These are phyloP conservation scores for Subacronicta megacephala DNA, from an alignment of 2,888 invertebrate genomes.

Conservation along the genomic window DNA sequence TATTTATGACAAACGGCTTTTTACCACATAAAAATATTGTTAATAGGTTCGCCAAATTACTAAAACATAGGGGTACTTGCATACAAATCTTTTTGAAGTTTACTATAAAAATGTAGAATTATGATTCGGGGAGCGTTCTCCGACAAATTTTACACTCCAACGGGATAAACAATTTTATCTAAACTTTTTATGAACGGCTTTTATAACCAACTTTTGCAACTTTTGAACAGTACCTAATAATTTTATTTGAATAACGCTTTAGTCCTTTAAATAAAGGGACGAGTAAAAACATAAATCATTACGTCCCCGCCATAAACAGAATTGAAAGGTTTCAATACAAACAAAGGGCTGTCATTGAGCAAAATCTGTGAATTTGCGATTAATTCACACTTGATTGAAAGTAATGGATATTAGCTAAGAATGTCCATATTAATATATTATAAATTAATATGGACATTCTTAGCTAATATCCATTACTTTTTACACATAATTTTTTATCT, in stretches of 20 bases:
- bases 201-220: conserved; percentile 49
- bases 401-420: not conserved
- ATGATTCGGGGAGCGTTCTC: not conserved
- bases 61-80: too few relatives aligned
- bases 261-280: conserved; percentile 29
- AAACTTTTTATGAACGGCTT: conserved; percentile 46
- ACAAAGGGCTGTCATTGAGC: conserved; percentile 21
- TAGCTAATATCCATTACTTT: too few relatives aligned
- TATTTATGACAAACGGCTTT: too few relatives aligned
- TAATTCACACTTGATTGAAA: conserved; percentile 7
- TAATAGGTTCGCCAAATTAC: too few relatives aligned
- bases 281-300: conserved; percentile 61
- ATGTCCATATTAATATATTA: too few relatives aligned
- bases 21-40: too few relatives aligned
- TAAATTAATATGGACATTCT: not conserved
- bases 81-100: too few relatives aligned
- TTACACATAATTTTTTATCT: too few relatives aligned
- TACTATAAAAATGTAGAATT: too few relatives aligned
- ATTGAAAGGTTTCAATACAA: conserved; percentile 43
- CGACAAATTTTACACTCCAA: conserved; percentile 30
- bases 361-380: conserved; percentile 12
- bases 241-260: conserved; percentile 40
- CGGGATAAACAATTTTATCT: conserved; percentile 38
- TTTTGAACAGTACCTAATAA: conserved; percentile 50
- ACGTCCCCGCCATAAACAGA: conserved; percentile 22